These are phyloP conservation scores for Pachypsylla venusta DNA, from an alignment of 1,140 invertebrate genomes.

Conservation along the genomic window DNA sequence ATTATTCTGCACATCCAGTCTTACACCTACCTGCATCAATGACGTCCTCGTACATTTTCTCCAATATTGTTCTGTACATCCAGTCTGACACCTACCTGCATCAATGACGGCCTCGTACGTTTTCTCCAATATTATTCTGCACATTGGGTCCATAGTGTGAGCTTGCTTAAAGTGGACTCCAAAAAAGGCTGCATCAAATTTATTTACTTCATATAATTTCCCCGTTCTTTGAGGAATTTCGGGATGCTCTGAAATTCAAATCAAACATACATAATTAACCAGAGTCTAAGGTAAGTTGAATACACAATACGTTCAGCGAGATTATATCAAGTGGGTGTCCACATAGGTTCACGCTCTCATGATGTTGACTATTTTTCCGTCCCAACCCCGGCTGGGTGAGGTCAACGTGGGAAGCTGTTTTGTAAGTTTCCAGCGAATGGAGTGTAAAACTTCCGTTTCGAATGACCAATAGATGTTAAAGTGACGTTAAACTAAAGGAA, in stretches of 20 bases:
- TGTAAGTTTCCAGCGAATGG: too few species aligned
- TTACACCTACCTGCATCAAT: constrained; percentile 80
- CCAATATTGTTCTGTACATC: constrained; percentile 65
- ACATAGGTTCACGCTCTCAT: too few species aligned
- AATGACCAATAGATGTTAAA: too few species aligned
- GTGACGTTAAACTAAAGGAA: too few species aligned
- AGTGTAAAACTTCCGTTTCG: too few species aligned
- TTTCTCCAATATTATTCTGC: constrained; percentile 66
- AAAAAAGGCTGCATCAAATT: constrained; percentile 74
- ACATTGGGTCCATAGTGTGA: constrained; percentile 76
- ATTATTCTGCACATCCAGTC: constrained; percentile 72
- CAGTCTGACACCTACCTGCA: constrained; percentile 70
- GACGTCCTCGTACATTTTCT: constrained; percentile 70
- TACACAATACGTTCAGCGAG: too few species aligned
- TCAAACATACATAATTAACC: constrained; percentile 1
- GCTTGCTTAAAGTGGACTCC: constrained; percentile 69
- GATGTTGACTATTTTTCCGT: too few species aligned
- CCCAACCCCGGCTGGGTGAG: too few species aligned
- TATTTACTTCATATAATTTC: constrained; percentile 58
- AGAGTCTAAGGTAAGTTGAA: too few species aligned
- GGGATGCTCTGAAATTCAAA: constrained; percentile 36
- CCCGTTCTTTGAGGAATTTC: constrained; percentile 58
- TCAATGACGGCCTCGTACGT: constrained; percentile 79
- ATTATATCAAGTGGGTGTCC: too few species aligned
- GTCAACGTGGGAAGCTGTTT: too few species aligned